Conservation (phyloP, 2,888 invertebrate species). For the Flabesymbios commensalis region DNA sequence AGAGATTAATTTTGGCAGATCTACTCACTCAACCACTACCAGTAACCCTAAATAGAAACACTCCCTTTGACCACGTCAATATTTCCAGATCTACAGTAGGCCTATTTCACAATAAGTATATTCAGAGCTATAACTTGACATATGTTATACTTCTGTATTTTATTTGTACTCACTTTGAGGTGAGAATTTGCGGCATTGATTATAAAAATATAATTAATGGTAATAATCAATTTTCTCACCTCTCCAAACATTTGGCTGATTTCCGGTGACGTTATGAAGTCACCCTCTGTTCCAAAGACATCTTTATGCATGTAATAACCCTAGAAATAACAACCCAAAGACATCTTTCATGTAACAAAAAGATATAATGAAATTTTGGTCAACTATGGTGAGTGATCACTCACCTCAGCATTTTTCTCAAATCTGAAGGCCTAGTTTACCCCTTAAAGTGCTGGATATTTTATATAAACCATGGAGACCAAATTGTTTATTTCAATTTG, state of each 20-base stretch:
- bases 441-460: too few relatives aligned
- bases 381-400: background rate
- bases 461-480: too few relatives aligned
- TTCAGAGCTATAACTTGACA: background rate
- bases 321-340: slow-evolving; percentile 37
- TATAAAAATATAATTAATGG: background rate
- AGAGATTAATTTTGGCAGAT: too few relatives aligned
- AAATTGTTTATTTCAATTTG: too few relatives aligned
- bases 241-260: slow-evolving; percentile 97
- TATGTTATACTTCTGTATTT: background rate
- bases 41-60: background rate
- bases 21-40: too few relatives aligned
- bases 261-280: slow-evolving; percentile 97
- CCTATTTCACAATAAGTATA: background rate
- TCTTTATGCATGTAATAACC: slow-evolving; percentile 93
- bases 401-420: slow-evolving; percentile 7
- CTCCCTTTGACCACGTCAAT: background rate
- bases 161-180: background rate
- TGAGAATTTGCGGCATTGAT: background rate
- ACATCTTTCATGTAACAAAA: background rate
- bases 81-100: background rate
- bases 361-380: background rate
- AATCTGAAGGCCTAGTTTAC: background rate
- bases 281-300: slow-evolving; percentile 86
- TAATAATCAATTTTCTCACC: slow-evolving; percentile 62